A percentile compares a stretch with the other conserved stretches of the same genome.
Conservation (phyloP, 2,113 vertebrate species). For the Scophthalmus maximus region DNA sequence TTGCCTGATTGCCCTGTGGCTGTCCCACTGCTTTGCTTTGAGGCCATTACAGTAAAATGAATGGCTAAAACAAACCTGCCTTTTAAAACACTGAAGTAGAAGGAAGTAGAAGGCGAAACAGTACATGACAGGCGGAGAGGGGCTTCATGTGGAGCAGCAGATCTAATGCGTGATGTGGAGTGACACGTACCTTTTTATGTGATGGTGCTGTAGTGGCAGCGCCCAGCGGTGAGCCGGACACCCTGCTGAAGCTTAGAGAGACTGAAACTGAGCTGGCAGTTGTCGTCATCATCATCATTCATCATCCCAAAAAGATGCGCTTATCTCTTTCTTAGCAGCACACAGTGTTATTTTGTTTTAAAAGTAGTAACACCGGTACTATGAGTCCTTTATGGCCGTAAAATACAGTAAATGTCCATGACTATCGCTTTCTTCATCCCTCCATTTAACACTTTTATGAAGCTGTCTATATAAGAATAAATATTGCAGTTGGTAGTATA, state of each 20-base stretch:
- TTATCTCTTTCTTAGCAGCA: neutral
- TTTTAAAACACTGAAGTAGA: conserved; percentile 10
- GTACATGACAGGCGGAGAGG: neutral
- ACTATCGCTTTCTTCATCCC: no score
- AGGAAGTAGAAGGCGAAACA: neutral
- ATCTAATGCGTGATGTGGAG: conserved; percentile 50
- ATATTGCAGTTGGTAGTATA: no score
- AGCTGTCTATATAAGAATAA: no score
- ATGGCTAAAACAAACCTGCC: neutral
- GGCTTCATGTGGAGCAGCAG: conserved; percentile 44
- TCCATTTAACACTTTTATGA: no score
- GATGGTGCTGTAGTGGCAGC: conserved; percentile 30
- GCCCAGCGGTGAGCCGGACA: conserved; percentile 34
- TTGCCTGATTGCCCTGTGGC: neutral
- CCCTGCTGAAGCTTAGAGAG: conserved; percentile 39
- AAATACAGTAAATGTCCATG: no score
- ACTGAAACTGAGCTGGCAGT: conserved; percentile 12
- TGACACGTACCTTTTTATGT: conserved; percentile 48
- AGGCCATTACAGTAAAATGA: neutral
- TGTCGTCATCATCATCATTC: neutral
- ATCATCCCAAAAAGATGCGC: neutral
- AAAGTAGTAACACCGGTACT: neutral
- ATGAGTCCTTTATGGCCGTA: no score
- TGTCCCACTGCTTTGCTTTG: neutral
- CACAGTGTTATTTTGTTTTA: neutral